A percentile compares a stretch with the other conserved stretches of the same genome.
These are phyloP conservation scores for Actias luna DNA, from an alignment of 2,888 invertebrate species.

Conservation along the genomic window DNA sequence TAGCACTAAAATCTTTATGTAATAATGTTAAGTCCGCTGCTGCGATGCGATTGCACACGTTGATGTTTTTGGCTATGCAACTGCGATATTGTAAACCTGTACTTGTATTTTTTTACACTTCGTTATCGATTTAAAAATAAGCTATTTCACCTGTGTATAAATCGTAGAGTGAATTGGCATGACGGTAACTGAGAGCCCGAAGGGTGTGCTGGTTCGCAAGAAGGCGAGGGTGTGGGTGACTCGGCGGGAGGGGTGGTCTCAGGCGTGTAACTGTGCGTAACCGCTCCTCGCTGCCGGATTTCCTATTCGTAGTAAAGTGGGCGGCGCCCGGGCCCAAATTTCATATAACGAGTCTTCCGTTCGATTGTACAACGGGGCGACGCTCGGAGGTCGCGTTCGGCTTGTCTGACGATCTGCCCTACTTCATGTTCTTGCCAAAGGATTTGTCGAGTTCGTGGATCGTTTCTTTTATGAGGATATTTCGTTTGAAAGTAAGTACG, in stretches of 20 bases:
- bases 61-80: neutral
- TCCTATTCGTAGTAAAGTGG: conserved; percentile 81
- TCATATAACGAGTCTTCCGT: conserved; percentile 76
- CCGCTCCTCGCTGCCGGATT: conserved; percentile 80
- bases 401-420: conserved; percentile 78
- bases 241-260: conserved; percentile 58
- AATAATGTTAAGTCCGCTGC: conserved; percentile 28
- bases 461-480: conserved; percentile 77
- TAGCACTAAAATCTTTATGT: conserved; percentile 27
- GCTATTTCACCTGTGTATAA: conserved; percentile 79
- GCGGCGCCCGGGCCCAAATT: conserved; percentile 76
- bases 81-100: neutral
- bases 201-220: conserved; percentile 59
- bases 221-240: conserved; percentile 44
- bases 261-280: conserved; percentile 80
- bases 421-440: conserved; percentile 78
- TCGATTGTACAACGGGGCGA: conserved; percentile 67
- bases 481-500: conserved; percentile 67
- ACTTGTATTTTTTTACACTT: neutral
- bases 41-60: conserved; percentile 38
- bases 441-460: conserved; percentile 77
- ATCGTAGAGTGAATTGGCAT: conserved; percentile 77
- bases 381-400: conserved; percentile 71
- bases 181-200: conserved; percentile 64
- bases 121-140: conserved; percentile 72